Conservation (phyloP, 2,113 vertebrate species). For the Gasterosteus nipponicus region DNA sequence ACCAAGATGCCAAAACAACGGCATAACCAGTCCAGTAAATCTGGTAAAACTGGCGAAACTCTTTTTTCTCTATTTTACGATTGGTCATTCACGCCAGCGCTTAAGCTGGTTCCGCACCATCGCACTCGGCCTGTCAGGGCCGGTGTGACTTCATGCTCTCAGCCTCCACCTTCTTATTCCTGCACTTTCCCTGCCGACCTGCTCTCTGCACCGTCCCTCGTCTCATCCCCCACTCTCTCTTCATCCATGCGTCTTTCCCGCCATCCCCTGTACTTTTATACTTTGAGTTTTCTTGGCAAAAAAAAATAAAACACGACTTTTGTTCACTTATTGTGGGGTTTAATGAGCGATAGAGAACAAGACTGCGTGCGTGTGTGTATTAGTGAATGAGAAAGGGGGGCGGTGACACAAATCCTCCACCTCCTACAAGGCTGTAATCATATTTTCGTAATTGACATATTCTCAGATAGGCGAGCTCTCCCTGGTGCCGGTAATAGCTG, state of each 20-base stretch:
- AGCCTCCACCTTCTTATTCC: neutral
- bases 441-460: constrained; percentile 72
- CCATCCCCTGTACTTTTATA: neutral
- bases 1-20: neutral
- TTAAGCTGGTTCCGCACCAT: neutral
- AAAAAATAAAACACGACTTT: neutral
- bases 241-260: neutral
- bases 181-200: neutral
- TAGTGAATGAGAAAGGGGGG: neutral
- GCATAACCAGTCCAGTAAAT: neutral
- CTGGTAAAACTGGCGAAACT: neutral
- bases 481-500: constrained; percentile 59
- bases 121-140: neutral
- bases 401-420: constrained; percentile 68
- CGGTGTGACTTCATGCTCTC: constrained; percentile 1
- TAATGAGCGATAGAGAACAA: constrained; percentile 5
- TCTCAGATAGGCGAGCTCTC: constrained; percentile 56
- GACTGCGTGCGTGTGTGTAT: neutral
- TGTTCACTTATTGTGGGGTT: neutral
- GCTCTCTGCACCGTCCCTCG: neutral
- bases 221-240: neutral
- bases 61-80: neutral
- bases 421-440: constrained; percentile 64
- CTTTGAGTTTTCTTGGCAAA: neutral
- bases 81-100: constrained; percentile 6